Conservation (phyloP, 2,113 vertebrate genomes). For the Bombycilla garrulus region DNA sequence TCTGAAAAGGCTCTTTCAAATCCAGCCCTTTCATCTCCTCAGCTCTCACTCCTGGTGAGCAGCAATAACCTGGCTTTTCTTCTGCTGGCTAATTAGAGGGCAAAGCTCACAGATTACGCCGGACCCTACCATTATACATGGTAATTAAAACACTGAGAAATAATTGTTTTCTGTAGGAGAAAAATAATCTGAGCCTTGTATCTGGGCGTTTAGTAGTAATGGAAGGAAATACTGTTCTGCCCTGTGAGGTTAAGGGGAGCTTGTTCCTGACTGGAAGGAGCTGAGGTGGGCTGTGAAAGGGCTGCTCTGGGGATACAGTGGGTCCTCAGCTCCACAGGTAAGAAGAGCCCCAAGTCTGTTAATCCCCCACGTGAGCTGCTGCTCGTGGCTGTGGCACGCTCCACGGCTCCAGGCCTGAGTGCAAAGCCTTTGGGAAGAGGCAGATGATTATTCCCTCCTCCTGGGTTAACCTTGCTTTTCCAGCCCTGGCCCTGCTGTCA, state of each 20-base stretch:
- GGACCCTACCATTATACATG: not conserved
- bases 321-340: not conserved
- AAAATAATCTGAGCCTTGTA: not conserved
- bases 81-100: slow-evolving; percentile 53
- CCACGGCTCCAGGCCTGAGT: rapidly evolving
- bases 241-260: not conserved
- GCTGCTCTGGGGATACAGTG: not conserved
- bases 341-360: not conserved
- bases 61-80: slow-evolving; percentile 54
- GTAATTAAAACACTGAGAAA: slow-evolving; percentile 52
- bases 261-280: not conserved
- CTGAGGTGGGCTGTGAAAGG: not conserved
- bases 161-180: slow-evolving; percentile 7
- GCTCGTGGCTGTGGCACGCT: rapidly evolving
- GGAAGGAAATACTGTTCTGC: not conserved
- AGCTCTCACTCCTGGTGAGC: not conserved
- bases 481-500: not conserved
- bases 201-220: not conserved
- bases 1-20: slow-evolving; percentile 39
- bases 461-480: not conserved
- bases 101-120: slow-evolving; percentile 12
- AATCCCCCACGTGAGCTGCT: not conserved
- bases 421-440: not conserved
- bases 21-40: slow-evolving; percentile 52
- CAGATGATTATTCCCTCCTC: not conserved